Base-by-base conservation (phyloP, 2,888 invertebrate genomes). In the Buathra laborator region DNA sequence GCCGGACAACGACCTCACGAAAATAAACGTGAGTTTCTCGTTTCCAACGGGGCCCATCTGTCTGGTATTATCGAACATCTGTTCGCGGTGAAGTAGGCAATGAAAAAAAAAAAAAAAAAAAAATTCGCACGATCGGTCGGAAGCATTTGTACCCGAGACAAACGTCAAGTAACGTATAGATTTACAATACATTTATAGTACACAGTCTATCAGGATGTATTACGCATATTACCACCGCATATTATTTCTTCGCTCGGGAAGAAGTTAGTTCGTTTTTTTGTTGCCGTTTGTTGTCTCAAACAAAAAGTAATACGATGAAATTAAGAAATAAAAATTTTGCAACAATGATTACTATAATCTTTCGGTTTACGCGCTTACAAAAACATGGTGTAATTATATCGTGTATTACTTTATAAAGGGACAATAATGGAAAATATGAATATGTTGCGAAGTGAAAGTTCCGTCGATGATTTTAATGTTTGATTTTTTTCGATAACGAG, bases 21-120 rank as follows among this genome's bases (percentile, higher is more conserved):
- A 66, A 75, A 74, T 67, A 72, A 67, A 46, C 75, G 24, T 53
- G 24, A 43, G 51, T 66, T 68, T 81, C 67, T 67, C 48, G 70
- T 48, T 53, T 59, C 29, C 67, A 32, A 56, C 59, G 56, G 16
- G 29, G 37, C 81, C 67, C 75, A 74, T 81, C 75, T 72, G 77
- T 66, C 72, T 70, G 68, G 62, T 62, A 67, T 78, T 85, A 85
- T 85, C 85, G 64, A 74, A 74, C 85, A 83, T 85, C 82, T 82
- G 78, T 78, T 82, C 68, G 70, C 72, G 37, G 59, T 43, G 5
- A 46, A 67, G 53, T 56, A 70, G 66, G 70, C 66, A 72, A 82
- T 59, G 72, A 56, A 84, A 77, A 72, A 82, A 64, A 48, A 19
- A 48, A 44, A 19, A 9, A 46, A 44, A 16, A 43, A 75, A 64